Base-by-base conservation (phyloP, 2,888 invertebrate species). In the Eupithecia subumbrata region DNA sequence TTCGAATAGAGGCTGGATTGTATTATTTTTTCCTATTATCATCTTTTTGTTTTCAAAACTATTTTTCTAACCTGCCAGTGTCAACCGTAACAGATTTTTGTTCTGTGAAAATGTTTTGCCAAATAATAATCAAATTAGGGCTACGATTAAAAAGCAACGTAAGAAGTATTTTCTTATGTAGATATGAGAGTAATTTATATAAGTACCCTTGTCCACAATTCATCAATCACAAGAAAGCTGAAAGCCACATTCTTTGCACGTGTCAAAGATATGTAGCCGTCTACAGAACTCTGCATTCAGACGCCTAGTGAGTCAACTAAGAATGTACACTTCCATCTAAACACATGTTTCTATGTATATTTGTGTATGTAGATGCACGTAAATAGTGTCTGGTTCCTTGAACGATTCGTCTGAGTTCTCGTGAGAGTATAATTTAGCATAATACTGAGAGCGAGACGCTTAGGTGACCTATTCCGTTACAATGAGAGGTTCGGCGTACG, bases 1-100 rank as follows among this genome's bases (percentile, higher is more conserved):
- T 89, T 88, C 82, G 84, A 91, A 88, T 86, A 84, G 85, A 84
- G 84, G 84, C 83, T 82, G 80, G 83, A 83, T 84, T 66, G 4
- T 82, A 84, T 85, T 80, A 78, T 60, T 18, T 64, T 18, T 37
- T 37, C 7, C 66, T 18, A 66, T 70, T 14, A 79, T 74, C 84
- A 52, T n/a, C 12, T 25, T 84, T 87, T 90, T 89, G 87, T 89
- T 88, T 86, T 82, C 80, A 74, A 68, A 22, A 64, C 37, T 16
- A n/a, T 68, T 74, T 76, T 11, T 37, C 66, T 74, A 48, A 22
- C 34, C 30, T 45, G 14, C 73, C 73, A 63, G n/a, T 40, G 30
- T 12, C 12, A 45, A 63, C n/a, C 52, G 52, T 34, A 3, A 9
- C 9, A 18, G 30, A 18, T 22, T 2, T 63, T 60, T 60, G 25